phyloP scores from a whole-genome alignment of 1,140 invertebrate species.

The Drosophila miranda region DNA sequence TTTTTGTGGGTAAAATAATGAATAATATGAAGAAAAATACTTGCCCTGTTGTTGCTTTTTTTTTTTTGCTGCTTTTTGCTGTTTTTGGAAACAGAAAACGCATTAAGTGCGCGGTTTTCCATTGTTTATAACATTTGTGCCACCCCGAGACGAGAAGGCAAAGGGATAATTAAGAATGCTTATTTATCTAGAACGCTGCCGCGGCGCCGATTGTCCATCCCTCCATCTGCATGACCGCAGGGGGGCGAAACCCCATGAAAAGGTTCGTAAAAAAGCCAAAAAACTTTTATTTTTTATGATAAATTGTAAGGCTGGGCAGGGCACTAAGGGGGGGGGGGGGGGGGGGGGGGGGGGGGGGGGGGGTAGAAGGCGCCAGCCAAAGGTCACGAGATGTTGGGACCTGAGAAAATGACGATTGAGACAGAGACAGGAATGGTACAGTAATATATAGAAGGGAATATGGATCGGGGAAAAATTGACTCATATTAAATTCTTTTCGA shows the following conservation, averaged over 20 bases:
- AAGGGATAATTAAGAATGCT: slow-evolving; percentile 81
- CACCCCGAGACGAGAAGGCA: slow-evolving; percentile 45
- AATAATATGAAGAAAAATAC: slow-evolving; percentile 81
- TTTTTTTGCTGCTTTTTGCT: slow-evolving; percentile 6
- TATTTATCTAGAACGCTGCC: slow-evolving; percentile 79
- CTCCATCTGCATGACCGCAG: slow-evolving; percentile 63
- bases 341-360: background rate
- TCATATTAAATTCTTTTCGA: too few species aligned
- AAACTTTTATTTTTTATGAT: slow-evolving; percentile 68
- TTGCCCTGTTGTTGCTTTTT: slow-evolving; percentile 32
- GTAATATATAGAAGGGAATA: too few species aligned
- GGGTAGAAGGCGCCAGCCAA: slow-evolving; percentile 55
- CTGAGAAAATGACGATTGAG: slow-evolving; percentile 22
- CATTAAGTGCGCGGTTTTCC: slow-evolving; percentile 79
- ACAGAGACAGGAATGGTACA: slow-evolving; percentile 24
- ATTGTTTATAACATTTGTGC: slow-evolving; percentile 73
- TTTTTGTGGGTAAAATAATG: slow-evolving; percentile 60
- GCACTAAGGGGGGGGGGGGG: background rate
- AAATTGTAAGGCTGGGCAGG: slow-evolving; percentile 30
- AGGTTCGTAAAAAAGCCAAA: slow-evolving; percentile 55
- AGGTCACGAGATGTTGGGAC: slow-evolving; percentile 35
- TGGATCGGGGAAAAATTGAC: too few species aligned
- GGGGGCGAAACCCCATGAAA: slow-evolving; percentile 37
- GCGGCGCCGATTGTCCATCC: slow-evolving; percentile 69
- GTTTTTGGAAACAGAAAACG: slow-evolving; percentile 69